Evolutionary conservation across 1,140 invertebrate species (phyloP).

Genomic region (Drosophila kurseongensis): DNA sequence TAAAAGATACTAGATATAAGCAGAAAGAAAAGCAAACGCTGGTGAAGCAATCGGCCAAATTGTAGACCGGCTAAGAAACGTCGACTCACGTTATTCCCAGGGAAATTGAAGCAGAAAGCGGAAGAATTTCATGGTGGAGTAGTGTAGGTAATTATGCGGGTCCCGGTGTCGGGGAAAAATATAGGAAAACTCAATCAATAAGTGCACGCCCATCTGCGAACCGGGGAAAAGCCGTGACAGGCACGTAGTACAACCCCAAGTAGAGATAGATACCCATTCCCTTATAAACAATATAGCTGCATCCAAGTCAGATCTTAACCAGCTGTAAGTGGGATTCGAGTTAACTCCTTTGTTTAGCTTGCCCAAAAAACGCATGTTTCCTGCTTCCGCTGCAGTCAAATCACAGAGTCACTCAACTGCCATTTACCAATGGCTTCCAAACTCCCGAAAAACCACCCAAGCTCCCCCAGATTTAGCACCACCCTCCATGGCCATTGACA

Average conservation of each 20-base stretch:
- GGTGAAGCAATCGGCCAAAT: constrained; percentile 22
- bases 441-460: constrained; percentile 2
- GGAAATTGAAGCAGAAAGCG: constrained; percentile 35
- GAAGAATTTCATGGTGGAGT: constrained; percentile 41
- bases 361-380: constrained; percentile 71
- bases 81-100: constrained; percentile 73
- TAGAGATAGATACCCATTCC: neutral
- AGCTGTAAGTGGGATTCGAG: neutral
- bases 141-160: constrained; percentile 60
- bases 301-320: constrained; percentile 13
- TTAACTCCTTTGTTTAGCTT: constrained; percentile 43
- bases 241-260: constrained; percentile 42
- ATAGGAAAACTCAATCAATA: constrained; percentile 59
- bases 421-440: constrained; percentile 1
- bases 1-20: constrained; percentile 16
- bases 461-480: neutral
- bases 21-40: constrained; percentile 40
- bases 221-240: constrained; percentile 30
- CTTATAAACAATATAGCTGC: neutral
- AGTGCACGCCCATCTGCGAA: constrained; percentile 25
- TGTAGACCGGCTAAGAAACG: constrained; percentile 45
- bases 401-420: constrained; percentile 37
- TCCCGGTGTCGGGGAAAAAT: constrained; percentile 1
- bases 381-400: constrained; percentile 56
- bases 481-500: constrained; percentile 29